Evolutionary conservation across 2,113 vertebrate species (phyloP).

Genomic region (Brachionichthys hirsutus): DNA sequence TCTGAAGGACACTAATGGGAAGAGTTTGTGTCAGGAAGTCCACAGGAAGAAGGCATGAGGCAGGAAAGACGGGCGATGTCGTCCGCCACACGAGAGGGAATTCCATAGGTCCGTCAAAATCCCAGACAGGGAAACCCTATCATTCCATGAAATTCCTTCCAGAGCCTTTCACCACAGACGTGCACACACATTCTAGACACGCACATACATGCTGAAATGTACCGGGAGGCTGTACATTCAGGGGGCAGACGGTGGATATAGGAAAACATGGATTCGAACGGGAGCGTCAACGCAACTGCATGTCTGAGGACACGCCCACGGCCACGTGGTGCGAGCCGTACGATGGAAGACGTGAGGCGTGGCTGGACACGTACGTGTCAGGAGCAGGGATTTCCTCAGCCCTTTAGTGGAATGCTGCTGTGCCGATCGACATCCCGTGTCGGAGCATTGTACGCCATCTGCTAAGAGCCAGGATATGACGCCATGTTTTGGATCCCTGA

Average conservation of each 20-base stretch:
- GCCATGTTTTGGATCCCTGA: conserved; percentile 55
- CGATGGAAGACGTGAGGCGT: too few species aligned
- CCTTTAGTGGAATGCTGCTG: conserved; percentile 51
- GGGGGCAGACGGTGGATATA: too few species aligned
- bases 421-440: too few species aligned
- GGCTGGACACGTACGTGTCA: conserved; percentile 12
- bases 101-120: conserved; percentile 57
- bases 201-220: conserved; percentile 7
- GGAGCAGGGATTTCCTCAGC: conserved; percentile 66
- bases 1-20: too few species aligned
- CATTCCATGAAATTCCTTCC: conserved; percentile 63
- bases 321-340: conserved; percentile 35
- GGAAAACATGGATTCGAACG: too few species aligned
- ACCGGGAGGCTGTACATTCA: too few species aligned
- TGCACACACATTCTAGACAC: conserved; percentile 20
- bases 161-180: conserved; percentile 47
- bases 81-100: too few species aligned
- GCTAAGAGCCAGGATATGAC: conserved; percentile 61
- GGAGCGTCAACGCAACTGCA: too few species aligned
- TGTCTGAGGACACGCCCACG: conserved; percentile 66
- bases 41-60: conserved; percentile 8
- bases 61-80: too few species aligned
- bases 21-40: conserved; percentile 11
- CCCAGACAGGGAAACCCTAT: conserved; percentile 69
- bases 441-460: conserved; percentile 54